Evolutionary conservation across 2,113 vertebrate genomes (phyloP).

Genomic region (Nyctibius bracteatus): DNA sequence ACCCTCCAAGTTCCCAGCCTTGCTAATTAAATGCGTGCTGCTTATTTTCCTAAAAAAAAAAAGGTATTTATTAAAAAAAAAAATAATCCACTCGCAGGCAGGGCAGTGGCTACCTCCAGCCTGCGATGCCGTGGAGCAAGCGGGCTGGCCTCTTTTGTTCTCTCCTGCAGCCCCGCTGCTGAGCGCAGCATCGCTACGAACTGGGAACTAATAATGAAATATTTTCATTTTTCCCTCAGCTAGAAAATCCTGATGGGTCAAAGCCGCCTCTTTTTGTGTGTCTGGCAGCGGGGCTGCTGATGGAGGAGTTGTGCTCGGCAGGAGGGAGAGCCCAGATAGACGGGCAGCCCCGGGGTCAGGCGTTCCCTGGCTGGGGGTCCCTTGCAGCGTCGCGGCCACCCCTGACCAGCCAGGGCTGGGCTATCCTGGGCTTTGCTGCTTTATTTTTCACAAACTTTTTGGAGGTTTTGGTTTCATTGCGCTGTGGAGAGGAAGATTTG

Average conservation of each 20-base stretch:
- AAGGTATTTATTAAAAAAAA: not conserved
- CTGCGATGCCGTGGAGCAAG: not conserved
- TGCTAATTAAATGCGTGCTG: rapidly evolving
- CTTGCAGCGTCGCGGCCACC: not conserved
- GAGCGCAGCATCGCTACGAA: not conserved
- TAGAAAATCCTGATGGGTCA: not conserved
- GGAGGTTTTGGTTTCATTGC: not conserved
- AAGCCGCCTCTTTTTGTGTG: not conserved
- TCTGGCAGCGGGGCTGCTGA: not conserved
- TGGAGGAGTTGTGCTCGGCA: not conserved
- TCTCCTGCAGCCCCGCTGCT: not conserved
- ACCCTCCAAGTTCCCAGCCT: not conserved
- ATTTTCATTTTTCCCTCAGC: not conserved
- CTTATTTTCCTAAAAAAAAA: not conserved
- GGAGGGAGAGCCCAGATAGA: not conserved
- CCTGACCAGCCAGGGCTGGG: not conserved
- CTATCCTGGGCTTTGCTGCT: not conserved
- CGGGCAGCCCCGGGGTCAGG: not conserved
- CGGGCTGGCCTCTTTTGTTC: slow-evolving; percentile 37
- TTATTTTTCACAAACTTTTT: not conserved
- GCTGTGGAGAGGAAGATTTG: not conserved
- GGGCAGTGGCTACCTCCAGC: not conserved
- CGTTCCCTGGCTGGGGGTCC: not conserved
- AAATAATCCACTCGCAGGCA: rapidly evolving
- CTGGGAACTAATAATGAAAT: not conserved